Percentiles rank a stretch among this genome's conserved stretches.
These are phyloP conservation scores for Rhyzopertha dominica DNA, from an alignment of 1,140 invertebrate species.

Conservation along the genomic window DNA sequence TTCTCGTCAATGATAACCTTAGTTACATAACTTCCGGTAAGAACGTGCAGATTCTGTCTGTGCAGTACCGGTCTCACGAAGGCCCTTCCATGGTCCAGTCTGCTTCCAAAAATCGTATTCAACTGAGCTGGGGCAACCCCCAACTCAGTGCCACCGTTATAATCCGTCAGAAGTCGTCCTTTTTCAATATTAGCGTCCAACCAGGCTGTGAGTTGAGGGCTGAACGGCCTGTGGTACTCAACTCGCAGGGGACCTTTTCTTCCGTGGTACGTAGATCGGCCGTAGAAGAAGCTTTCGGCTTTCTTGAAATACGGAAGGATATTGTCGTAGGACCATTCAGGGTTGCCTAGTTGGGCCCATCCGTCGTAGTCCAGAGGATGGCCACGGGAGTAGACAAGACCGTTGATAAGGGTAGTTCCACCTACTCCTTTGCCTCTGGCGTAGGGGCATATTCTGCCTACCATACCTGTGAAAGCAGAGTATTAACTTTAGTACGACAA, in stretches of 20 bases:
- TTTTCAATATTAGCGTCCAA: conserved; percentile 52
- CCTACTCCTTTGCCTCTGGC: conserved; percentile 53
- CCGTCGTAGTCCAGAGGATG: conserved; percentile 62
- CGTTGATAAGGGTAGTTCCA: conserved; percentile 64
- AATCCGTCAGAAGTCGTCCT: conserved; percentile 52
- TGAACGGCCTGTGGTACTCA: conserved; percentile 2
- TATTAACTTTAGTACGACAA: too few relatives aligned
- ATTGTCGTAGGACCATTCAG: conserved; percentile 61
- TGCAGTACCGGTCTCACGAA: conserved; percentile 50
- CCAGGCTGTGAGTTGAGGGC: conserved; percentile 45
- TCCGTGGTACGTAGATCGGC: conserved; percentile 10
- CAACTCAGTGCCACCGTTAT: conserved; percentile 41
- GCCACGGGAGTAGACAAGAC: conserved; percentile 68
- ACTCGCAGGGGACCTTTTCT: conserved; percentile 8
- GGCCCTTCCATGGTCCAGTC: conserved; percentile 54
- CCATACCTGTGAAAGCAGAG: conserved; percentile 13
- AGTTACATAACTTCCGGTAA: conserved; percentile 44
- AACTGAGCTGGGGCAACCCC: conserved; percentile 47
- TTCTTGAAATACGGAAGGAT: conserved; percentile 58
- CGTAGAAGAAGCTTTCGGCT: conserved; percentile 41
- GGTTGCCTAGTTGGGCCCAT: conserved; percentile 57
- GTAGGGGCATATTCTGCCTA: conserved; percentile 2
- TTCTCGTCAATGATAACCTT: conserved; percentile 53
- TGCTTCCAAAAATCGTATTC: conserved; percentile 48
- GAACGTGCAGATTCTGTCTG: conserved; percentile 52